Conservation (phyloP, 1,140 invertebrate genomes). For the Cherax destructor region DNA sequence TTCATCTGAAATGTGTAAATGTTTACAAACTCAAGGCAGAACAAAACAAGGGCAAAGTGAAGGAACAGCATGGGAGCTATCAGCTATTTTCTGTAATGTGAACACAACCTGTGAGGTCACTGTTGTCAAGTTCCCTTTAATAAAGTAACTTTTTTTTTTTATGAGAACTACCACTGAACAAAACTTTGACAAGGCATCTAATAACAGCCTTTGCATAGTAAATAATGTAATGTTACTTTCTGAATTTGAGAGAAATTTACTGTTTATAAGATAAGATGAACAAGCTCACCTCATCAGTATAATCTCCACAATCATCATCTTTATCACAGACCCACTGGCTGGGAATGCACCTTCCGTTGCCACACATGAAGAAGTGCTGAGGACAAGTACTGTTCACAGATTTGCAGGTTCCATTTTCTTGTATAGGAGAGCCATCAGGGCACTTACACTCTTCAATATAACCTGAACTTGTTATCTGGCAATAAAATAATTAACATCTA, state of each 20-base stretch:
- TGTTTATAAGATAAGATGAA: background rate
- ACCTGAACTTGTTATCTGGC: background rate
- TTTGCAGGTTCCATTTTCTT: constrained; percentile 30
- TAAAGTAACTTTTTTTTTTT: too few relatives aligned
- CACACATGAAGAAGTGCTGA: constrained; percentile 82
- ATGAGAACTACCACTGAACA: too few relatives aligned
- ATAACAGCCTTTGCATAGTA: too few relatives aligned
- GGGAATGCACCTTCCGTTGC: constrained; percentile 81
- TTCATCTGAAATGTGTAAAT: background rate
- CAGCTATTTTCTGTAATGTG: too few relatives aligned
- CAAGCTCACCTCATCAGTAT: constrained; percentile 80
- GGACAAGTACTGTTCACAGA: constrained; percentile 76
- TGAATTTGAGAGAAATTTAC: too few relatives aligned
- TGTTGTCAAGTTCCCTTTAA: too few relatives aligned
- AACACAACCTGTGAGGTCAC: too few relatives aligned
- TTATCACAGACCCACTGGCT: constrained; percentile 79
- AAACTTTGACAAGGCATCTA: too few relatives aligned
- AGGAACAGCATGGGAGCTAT: too few relatives aligned
- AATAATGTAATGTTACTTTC: too few relatives aligned
- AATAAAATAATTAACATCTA: background rate
- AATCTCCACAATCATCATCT: constrained; percentile 81
- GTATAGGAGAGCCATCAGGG: constrained; percentile 41
- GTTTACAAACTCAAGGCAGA: too few relatives aligned
- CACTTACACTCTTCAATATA: constrained; percentile 34
- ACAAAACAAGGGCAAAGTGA: too few relatives aligned